These are phyloP conservation scores for Characodon lateralis DNA, from an alignment of 2,797 vertebrate genomes.

Conservation along the genomic window DNA sequence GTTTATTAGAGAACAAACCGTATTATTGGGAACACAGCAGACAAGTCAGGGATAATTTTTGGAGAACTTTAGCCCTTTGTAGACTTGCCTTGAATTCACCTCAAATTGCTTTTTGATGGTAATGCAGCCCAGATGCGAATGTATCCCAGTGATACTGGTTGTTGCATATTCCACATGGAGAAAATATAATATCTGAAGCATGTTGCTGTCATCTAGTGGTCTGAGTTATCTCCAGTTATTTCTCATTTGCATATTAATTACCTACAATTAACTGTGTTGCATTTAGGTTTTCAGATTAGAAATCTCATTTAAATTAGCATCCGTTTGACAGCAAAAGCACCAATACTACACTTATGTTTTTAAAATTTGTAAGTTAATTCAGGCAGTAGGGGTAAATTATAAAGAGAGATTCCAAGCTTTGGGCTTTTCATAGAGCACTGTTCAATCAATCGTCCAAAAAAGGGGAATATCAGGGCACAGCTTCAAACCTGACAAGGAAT, in stretches of 20 bases:
- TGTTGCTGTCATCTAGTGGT: background rate
- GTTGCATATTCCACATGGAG: background rate
- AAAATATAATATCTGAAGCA: background rate
- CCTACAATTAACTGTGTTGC: background rate
- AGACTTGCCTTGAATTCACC: too few species aligned
- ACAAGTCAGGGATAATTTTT: background rate
- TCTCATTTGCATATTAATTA: background rate
- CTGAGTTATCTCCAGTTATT: background rate
- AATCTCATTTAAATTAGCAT: background rate
- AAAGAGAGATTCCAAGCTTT: background rate
- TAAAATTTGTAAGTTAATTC: background rate
- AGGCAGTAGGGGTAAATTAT: background rate
- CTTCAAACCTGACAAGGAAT: background rate
- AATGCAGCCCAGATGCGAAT: background rate
- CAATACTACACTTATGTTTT: background rate
- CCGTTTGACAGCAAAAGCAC: background rate
- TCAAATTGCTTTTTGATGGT: slow-evolving; percentile 1
- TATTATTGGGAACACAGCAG: background rate
- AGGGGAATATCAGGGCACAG: background rate
- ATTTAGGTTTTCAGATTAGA: background rate
- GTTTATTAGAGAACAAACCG: background rate
- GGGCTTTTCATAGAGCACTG: background rate
- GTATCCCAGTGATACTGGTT: background rate
- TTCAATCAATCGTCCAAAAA: background rate
- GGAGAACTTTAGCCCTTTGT: background rate